phyloP scores from a whole-genome alignment of 2,888 invertebrate genomes.

The Myathropa florea region DNA sequence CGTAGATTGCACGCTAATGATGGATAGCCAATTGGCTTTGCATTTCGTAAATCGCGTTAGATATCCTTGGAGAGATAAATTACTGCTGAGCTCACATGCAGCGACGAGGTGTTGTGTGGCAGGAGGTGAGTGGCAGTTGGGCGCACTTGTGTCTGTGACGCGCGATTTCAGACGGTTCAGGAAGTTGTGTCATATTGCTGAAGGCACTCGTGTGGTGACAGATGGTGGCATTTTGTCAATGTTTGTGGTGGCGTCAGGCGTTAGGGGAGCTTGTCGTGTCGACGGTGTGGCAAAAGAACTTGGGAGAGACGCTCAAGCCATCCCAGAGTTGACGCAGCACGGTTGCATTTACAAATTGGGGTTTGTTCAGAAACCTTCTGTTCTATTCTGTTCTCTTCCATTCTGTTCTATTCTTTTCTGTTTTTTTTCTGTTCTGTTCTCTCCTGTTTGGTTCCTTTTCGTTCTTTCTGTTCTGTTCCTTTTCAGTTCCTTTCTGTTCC shows the following conservation, averaged over 20 bases:
- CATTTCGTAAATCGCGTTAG: constrained; percentile 45
- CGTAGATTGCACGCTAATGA: constrained; percentile 45
- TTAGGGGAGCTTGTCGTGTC: no score
- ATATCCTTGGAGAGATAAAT: neutral
- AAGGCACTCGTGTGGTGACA: neutral
- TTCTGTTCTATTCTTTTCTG: no score
- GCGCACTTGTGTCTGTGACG: neutral
- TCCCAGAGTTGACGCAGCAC: no score
- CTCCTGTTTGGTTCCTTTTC: no score
- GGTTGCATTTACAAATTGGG: no score
- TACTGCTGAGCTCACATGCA: neutral
- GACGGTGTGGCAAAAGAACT: no score
- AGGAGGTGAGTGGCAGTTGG: neutral
- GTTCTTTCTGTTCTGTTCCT: no score
- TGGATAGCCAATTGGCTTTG: constrained; percentile 47
- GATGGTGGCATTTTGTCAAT: neutral
- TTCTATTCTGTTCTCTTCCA: no score
- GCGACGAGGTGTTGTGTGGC: neutral
- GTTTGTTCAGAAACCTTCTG: no score
- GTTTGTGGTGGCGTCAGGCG: neutral
- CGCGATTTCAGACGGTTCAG: neutral
- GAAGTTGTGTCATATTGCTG: neutral
- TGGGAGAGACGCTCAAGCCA: no score
- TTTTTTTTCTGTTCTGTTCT: no score
- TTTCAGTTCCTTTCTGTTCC: no score